phyloP scores from a whole-genome alignment of 2,888 invertebrate genomes.

The Plusia festucae region DNA sequence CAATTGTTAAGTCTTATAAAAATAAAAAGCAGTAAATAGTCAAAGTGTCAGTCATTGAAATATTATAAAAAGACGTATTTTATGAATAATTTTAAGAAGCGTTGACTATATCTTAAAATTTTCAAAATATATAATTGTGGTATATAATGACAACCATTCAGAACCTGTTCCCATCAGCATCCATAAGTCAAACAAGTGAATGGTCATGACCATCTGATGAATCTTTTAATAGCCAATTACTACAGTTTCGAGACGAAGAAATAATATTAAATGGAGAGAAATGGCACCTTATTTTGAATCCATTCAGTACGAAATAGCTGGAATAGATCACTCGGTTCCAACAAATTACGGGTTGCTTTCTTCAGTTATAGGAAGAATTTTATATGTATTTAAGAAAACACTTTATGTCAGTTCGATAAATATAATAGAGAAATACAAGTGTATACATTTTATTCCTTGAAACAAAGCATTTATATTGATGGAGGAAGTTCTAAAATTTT shows the following conservation, averaged over 20 bases:
- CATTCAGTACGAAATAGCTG: constrained; percentile 2
- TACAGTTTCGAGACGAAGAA: constrained; percentile 7
- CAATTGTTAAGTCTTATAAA: no score
- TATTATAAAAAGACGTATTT: no score
- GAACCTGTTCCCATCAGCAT: not conserved
- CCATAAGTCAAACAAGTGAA: not conserved
- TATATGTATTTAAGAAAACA: not conserved
- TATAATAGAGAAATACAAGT: not conserved
- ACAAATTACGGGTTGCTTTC: not conserved
- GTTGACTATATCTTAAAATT: no score
- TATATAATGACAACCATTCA: not conserved
- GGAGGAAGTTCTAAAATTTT: not conserved
- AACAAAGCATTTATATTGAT: not conserved
- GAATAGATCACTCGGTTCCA: not conserved
- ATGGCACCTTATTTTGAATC: constrained; percentile 7
- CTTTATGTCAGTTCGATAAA: not conserved
- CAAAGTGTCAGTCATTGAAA: no score
- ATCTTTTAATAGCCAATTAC: constrained; percentile 8
- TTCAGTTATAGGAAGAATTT: not conserved
- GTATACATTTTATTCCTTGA: not conserved
- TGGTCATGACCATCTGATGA: not conserved
- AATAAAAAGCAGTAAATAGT: no score
- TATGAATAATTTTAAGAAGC: no score
- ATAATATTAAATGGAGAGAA: constrained; percentile 6
- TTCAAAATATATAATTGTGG: not conserved